Conservation (phyloP, 2,888 invertebrate genomes). For the Metellina segmentata region DNA sequence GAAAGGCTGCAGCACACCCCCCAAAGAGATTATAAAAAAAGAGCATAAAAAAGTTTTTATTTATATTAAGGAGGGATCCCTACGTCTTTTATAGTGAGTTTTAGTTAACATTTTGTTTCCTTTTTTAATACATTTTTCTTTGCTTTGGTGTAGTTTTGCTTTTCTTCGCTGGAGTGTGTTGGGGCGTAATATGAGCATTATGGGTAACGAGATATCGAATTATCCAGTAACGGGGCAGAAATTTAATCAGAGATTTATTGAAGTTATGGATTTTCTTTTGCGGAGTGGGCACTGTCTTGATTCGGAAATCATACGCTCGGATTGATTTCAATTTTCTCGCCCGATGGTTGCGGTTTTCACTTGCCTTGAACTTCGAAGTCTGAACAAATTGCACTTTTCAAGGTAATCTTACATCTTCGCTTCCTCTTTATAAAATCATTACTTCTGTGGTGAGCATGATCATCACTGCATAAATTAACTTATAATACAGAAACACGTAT, state of each 20-base stretch:
- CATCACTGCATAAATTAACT: too few species aligned
- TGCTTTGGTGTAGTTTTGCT: background rate
- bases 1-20: background rate
- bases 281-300: background rate
- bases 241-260: constrained; percentile 65
- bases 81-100: background rate
- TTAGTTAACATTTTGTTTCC: constrained; percentile 1
- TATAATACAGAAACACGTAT: too few species aligned
- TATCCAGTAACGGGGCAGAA: constrained; percentile 40
- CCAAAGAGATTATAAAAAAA: background rate
- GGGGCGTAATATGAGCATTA: constrained; percentile 53
- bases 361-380: background rate
- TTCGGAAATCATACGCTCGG: background rate
- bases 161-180: background rate
- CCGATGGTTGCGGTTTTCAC: background rate
- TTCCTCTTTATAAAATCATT: too few species aligned
- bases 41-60: constrained; percentile 33
- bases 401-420: too few species aligned
- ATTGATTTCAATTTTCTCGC: background rate
- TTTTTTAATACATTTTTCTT: constrained; percentile 15
- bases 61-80: background rate
- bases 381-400: background rate
- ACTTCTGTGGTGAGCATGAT: too few species aligned
- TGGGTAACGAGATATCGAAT: constrained; percentile 60
- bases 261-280: background rate